These are phyloP conservation scores for Lacerta agilis DNA, from an alignment of 2,797 vertebrate genomes.

Conservation along the genomic window DNA sequence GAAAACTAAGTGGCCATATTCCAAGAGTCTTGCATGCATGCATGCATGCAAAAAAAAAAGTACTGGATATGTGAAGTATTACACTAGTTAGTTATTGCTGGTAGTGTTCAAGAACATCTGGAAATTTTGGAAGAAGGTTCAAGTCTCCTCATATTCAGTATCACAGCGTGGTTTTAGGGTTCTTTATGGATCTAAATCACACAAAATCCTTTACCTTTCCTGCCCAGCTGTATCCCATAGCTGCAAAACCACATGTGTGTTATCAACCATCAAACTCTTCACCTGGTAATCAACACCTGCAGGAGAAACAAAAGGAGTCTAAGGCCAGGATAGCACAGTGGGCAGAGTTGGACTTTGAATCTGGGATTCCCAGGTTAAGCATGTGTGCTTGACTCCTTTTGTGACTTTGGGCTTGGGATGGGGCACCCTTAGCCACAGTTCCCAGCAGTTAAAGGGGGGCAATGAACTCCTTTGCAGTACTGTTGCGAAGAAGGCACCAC, in stretches of 20 bases:
- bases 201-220: slow-evolving; percentile 79
- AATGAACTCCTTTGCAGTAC: not conserved
- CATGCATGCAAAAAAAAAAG: too few relatives aligned
- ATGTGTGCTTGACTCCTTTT: not conserved
- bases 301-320: not conserved
- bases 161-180: not conserved
- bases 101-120: not conserved
- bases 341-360: too few relatives aligned
- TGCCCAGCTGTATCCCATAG: slow-evolving; percentile 91
- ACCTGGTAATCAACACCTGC: slow-evolving; percentile 87
- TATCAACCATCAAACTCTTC: slow-evolving; percentile 80
- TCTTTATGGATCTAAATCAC: not conserved
- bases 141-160: not conserved
- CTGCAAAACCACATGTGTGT: slow-evolving; percentile 80
- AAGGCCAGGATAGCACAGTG: not conserved
- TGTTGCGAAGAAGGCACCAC: not conserved
- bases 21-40: not conserved
- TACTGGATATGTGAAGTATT: not conserved
- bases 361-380: not conserved
- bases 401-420: too few relatives aligned
- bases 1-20: not conserved
- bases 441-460: not conserved
- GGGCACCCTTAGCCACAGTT: not conserved
- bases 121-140: not conserved
- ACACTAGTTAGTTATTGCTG: not conserved